phyloP scores from a whole-genome alignment of 2,888 invertebrate genomes.

The Lagria hirta region DNA sequence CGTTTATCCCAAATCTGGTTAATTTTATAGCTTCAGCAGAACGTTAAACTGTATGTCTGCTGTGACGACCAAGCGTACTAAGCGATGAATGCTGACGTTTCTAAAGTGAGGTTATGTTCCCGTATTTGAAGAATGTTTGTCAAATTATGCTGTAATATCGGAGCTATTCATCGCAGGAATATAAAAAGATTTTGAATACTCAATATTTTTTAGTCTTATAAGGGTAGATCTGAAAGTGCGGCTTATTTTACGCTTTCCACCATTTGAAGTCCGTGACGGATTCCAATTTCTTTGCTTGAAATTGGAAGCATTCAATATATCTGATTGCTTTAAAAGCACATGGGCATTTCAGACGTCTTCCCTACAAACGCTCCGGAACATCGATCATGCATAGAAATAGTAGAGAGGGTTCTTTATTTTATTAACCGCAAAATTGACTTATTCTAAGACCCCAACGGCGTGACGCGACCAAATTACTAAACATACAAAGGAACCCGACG shows the following conservation, averaged over 20 bases:
- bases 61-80: too few relatives aligned
- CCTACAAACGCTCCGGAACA: constrained; percentile 31
- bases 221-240: too few relatives aligned
- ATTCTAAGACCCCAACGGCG: constrained; percentile 25
- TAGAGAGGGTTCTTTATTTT: constrained; percentile 41
- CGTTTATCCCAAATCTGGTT: too few relatives aligned
- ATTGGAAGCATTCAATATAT: constrained; percentile 40
- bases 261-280: constrained; percentile 34
- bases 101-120: too few relatives aligned
- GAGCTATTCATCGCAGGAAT: too few relatives aligned
- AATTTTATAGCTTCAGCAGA: too few relatives aligned
- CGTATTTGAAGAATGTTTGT: too few relatives aligned
- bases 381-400: constrained; percentile 42
- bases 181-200: too few relatives aligned
- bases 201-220: too few relatives aligned
- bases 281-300: constrained; percentile 35
- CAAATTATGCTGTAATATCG: too few relatives aligned
- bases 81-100: too few relatives aligned
- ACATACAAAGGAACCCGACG: constrained; percentile 25
- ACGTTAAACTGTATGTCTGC: too few relatives aligned
- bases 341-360: constrained; percentile 29
- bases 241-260: constrained; percentile 3
- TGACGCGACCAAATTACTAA: constrained; percentile 31
- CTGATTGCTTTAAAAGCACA: constrained; percentile 39
- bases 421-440: constrained; percentile 45